These are phyloP conservation scores for Eidolon helvum DNA, from an alignment of 2,113 vertebrate species.

Conservation along the genomic window DNA sequence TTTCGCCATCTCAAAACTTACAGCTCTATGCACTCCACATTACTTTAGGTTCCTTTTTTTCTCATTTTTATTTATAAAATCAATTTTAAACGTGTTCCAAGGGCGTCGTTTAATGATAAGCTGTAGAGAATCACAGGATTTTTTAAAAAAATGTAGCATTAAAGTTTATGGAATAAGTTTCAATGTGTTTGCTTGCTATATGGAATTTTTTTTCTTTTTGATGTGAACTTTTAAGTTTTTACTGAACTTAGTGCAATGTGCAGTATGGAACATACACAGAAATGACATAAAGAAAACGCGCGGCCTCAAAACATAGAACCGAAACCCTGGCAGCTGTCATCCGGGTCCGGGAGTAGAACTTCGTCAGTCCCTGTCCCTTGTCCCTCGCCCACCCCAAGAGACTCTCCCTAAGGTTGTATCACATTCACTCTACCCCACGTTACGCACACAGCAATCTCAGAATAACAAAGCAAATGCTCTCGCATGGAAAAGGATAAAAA, in stretches of 20 bases:
- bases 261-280: neutral
- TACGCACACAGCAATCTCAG: no score
- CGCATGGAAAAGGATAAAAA: no score
- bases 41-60: neutral
- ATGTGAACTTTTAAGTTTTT: neutral
- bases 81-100: neutral
- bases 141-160: neutral
- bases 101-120: neutral
- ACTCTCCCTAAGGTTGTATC: neutral
- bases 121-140: neutral
- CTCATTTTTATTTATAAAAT: neutral
- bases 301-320: neutral
- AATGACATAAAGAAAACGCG: neutral
- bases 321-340: rapidly evolving
- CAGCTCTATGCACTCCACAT: neutral
- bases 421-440: neutral
- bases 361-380: rapidly evolving
- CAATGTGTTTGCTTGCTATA: neutral
- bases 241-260: neutral
- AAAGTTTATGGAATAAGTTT: neutral
- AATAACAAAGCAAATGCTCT: no score
- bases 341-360: rapidly evolving
- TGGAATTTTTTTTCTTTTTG: neutral
- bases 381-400: rapidly evolving
- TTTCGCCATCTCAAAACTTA: neutral